Conservation (phyloP, 2,888 invertebrate species). For the Strigamia maritima region DNA sequence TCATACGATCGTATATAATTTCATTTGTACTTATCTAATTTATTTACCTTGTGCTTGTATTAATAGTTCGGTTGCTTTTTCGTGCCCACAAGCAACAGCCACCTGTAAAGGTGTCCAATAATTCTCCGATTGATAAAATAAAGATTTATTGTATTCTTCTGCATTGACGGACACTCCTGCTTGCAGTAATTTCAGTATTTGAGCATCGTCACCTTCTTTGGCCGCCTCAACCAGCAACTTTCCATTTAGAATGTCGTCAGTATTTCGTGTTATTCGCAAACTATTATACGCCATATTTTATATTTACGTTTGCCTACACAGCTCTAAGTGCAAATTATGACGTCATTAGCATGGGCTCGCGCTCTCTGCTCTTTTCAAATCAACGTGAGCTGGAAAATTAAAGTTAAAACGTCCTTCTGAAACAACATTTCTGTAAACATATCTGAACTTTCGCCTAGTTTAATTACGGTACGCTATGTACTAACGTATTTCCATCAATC, state of each 20-base stretch:
- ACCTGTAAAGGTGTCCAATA: conserved; percentile 50
- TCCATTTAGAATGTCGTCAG: conserved; percentile 42
- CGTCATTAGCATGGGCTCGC: not conserved
- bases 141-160: conserved; percentile 48
- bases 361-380: not conserved
- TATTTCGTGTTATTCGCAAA: not conserved
- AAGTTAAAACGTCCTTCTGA: too few relatives aligned
- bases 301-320: not conserved
- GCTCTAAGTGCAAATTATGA: not conserved
- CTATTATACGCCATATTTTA: conserved; percentile 34
- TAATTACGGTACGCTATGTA: too few relatives aligned
- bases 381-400: not conserved
- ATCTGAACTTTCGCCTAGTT: too few relatives aligned
- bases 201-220: conserved; percentile 45
- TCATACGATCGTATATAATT: not conserved
- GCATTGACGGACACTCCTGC: conserved; percentile 48
- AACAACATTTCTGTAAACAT: too few relatives aligned
- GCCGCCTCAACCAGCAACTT: conserved; percentile 47
- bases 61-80: conserved; percentile 45
- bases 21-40: not conserved
- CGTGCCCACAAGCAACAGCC: conserved; percentile 46
- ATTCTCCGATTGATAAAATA: conserved; percentile 51
- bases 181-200: conserved; percentile 45
- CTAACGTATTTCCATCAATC: too few relatives aligned
- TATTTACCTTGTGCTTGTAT: conserved; percentile 47